Evolutionary conservation across 2,888 invertebrate species (phyloP), one percentile per base, ranked within the genome.

Genomic region (Hecatera dysodea): DNA sequence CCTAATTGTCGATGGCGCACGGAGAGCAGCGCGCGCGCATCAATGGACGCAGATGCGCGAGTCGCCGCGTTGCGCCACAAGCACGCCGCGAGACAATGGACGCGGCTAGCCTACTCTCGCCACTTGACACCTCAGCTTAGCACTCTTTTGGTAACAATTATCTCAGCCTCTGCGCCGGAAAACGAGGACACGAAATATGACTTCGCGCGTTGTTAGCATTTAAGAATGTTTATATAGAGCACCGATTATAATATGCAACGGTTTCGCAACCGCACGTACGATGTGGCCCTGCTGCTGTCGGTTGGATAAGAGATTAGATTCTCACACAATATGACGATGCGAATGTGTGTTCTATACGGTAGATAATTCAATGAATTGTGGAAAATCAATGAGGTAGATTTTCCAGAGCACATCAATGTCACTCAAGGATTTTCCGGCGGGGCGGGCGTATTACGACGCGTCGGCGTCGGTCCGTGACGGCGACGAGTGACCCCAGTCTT

Each of bases 31-130:
- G 85, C 87, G 85, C 66, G 90, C 90, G 93, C 93, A 93, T 94
- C 94, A 94, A 94, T 95, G 91, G 91, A 90, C 81, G 90, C 92
- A 94, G 93, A 94, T 88, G 92, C 91, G 93, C 95, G 94, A 95
- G 93, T 94, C 95, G 93, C 93, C 94, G 91, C 87, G 89, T 94
- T 94, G 91, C 94, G 91, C 89, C 91, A 94, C 86, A 80, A 64
- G 67, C 61, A 77, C 80, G 86, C 70, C 60, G 78, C 80, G 86
- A 94, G 89, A 94, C 94, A 94, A 94, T 93, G 87, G 91, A 79
- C 75, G 82, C 88, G 77, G 60, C 57, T 44, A 46, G 75, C 53
- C 78, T 86, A 83, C 88, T 89, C 90, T 92, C 90, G 89, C 88
- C 88, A 91, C 90, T 91, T 91, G 77, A 83, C 90, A 90, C 90